phyloP scores from a whole-genome alignment of 2,113 vertebrate genomes.

The Mormoops blainvillei region DNA sequence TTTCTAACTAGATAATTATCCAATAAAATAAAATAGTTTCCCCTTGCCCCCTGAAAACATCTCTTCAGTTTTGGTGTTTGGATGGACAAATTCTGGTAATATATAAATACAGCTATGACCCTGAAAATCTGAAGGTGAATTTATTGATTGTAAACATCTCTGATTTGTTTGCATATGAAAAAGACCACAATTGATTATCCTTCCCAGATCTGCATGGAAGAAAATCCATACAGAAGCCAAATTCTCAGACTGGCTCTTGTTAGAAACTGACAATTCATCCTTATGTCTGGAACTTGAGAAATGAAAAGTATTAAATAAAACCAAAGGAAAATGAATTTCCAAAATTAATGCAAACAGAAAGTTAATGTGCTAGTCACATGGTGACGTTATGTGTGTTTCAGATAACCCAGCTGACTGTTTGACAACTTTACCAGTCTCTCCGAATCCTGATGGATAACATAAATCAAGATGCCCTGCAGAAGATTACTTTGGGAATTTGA shows the following conservation, averaged over 20 bases:
- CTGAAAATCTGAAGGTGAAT: constrained; percentile 2
- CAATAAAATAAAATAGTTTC: neutral
- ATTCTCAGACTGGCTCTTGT: neutral
- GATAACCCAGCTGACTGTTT: constrained; percentile 59
- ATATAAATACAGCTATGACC: neutral
- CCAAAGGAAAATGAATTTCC: constrained; percentile 10
- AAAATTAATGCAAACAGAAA: constrained; percentile 16
- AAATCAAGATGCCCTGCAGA: neutral
- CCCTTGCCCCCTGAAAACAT: neutral
- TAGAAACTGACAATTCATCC: neutral
- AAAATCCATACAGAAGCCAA: neutral
- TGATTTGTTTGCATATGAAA: neutral
- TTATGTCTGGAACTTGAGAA: neutral
- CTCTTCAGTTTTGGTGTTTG: neutral
- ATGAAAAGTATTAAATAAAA: constrained; percentile 26
- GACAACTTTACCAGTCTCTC: neutral
- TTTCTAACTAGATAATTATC: constrained; percentile 11
- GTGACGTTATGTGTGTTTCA: constrained; percentile 73
- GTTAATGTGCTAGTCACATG: neutral
- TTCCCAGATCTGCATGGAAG: neutral
- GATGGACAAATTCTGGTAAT: neutral
- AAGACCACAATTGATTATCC: neutral
- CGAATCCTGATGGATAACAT: constrained; percentile 9
- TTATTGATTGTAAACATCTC: neutral
- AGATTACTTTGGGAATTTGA: constrained; percentile 22